A percentile compares a stretch with the other conserved stretches of the same genome.
Evolutionary conservation across 1,140 invertebrate species (phyloP).

Genomic region (Listronotus bonariensis): DNA sequence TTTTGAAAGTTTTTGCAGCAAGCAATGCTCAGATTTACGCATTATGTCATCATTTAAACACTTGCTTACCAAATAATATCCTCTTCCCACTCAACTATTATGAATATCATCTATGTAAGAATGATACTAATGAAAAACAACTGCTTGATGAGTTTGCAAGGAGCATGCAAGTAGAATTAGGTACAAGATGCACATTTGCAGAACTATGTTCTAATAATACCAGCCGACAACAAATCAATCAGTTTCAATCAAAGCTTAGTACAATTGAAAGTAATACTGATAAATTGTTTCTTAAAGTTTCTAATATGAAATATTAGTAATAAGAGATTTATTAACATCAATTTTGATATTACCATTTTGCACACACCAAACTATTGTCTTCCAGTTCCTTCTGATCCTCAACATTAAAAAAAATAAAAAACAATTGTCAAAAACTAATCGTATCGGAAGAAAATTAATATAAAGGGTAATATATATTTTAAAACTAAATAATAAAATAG

Average conservation of each 20-base stretch:
- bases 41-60: constrained; percentile 4
- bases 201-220: not conserved
- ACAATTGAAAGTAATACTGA: constrained; percentile 2
- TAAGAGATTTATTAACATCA: not conserved
- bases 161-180: constrained; percentile 4
- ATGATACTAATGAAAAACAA: not conserved
- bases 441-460: no score
- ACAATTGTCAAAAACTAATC: no score
- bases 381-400: no score
- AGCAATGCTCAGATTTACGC: constrained; percentile 4
- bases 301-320: constrained; percentile 8
- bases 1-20: not conserved
- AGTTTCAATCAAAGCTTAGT: not conserved
- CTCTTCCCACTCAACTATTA: constrained; percentile 2
- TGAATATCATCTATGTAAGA: not conserved
- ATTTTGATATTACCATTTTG: no score
- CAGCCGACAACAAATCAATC: not conserved
- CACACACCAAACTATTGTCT: no score
- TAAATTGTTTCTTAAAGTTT: constrained; percentile 1
- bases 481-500: no score
- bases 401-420: no score
- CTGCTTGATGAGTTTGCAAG: constrained; percentile 6
- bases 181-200: not conserved
- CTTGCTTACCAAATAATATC: not conserved
- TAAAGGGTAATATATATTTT: no score